Evolutionary conservation across 1,140 invertebrate species (phyloP).

Genomic region (Drosophila pandora): DNA sequence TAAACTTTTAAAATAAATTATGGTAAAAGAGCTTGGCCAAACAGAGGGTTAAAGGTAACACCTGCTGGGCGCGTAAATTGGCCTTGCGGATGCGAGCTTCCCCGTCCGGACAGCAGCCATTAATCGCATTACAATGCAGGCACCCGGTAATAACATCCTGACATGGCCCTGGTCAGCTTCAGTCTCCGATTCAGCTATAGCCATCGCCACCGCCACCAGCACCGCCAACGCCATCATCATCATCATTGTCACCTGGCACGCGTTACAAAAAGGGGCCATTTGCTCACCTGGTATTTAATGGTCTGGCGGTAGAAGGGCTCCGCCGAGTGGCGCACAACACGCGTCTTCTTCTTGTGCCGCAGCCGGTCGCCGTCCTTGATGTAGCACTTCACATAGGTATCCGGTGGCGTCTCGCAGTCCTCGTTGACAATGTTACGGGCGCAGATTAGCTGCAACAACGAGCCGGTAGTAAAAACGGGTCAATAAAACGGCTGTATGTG

Average conservation of each 20-base stretch:
- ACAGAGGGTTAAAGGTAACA: constrained; percentile 26
- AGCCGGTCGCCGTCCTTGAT: constrained; percentile 93
- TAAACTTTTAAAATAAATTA: neutral
- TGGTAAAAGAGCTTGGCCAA: neutral
- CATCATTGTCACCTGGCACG: constrained; percentile 33
- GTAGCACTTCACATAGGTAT: constrained; percentile 98
- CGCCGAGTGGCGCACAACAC: constrained; percentile 90
- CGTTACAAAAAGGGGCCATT: constrained; percentile 41
- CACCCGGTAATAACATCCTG: constrained; percentile 33
- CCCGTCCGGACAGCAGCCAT: constrained; percentile 29
- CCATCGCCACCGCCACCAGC: neutral
- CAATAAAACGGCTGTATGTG: constrained; percentile 18
- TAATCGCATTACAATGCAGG: constrained; percentile 68
- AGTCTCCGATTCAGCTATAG: constrained; percentile 12
- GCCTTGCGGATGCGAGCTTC: constrained; percentile 22
- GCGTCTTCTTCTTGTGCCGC: constrained; percentile 95
- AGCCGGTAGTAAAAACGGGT: neutral
- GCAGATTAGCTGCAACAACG: constrained; percentile 78
- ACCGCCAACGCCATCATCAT: neutral
- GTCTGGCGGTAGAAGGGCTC: constrained; percentile 95
- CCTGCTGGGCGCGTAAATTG: constrained; percentile 38
- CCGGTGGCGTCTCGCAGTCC: constrained; percentile 85
- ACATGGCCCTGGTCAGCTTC: constrained; percentile 15
- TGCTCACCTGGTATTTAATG: constrained; percentile 90
- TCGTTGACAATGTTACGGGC: constrained; percentile 85